These are phyloP conservation scores for Aleiodes sp. DNA, from an alignment of 1,140 invertebrate genomes.

Conservation along the genomic window DNA sequence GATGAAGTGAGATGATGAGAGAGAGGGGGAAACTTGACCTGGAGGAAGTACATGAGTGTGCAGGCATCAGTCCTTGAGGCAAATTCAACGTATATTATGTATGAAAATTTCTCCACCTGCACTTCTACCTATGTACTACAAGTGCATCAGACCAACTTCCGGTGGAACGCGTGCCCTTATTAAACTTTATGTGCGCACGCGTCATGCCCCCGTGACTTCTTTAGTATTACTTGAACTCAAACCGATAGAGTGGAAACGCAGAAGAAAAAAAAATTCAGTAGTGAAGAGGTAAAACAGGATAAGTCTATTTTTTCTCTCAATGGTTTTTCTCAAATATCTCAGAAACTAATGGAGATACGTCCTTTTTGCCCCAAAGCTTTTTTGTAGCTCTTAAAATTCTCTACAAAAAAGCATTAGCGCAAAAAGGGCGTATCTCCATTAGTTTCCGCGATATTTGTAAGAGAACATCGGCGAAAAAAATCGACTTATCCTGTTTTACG, in stretches of 20 bases:
- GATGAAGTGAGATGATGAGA: neutral
- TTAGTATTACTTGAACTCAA: slow-evolving; percentile 21
- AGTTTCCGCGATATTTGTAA: too few relatives aligned
- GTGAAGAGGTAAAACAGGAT: neutral
- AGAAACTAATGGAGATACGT: too few relatives aligned
- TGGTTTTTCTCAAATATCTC: neutral
- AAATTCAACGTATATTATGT: too few relatives aligned
- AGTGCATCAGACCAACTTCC: slow-evolving; percentile 36
- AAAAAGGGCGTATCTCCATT: too few relatives aligned
- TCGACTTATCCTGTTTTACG: too few relatives aligned
- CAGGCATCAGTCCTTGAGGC: too few relatives aligned
- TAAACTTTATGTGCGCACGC: slow-evolving; percentile 38
- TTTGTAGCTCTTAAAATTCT: too few relatives aligned
- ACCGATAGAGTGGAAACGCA: neutral
- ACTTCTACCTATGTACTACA: slow-evolving; percentile 28
- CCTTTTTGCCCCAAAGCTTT: too few relatives aligned
- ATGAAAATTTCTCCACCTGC: slow-evolving; percentile 42
- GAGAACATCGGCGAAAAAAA: too few relatives aligned
- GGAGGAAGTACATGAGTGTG: neutral
- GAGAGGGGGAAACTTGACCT: neutral
- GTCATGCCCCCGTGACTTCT: slow-evolving; percentile 37
- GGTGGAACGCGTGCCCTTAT: slow-evolving; percentile 47
- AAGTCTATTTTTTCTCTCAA: neutral
- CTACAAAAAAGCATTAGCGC: too few relatives aligned
- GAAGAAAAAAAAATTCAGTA: neutral